Percentiles rank a stretch among this genome's conserved stretches.
phyloP scores from a whole-genome alignment of 2,797 vertebrate species.

The Sebastes itinus region DNA sequence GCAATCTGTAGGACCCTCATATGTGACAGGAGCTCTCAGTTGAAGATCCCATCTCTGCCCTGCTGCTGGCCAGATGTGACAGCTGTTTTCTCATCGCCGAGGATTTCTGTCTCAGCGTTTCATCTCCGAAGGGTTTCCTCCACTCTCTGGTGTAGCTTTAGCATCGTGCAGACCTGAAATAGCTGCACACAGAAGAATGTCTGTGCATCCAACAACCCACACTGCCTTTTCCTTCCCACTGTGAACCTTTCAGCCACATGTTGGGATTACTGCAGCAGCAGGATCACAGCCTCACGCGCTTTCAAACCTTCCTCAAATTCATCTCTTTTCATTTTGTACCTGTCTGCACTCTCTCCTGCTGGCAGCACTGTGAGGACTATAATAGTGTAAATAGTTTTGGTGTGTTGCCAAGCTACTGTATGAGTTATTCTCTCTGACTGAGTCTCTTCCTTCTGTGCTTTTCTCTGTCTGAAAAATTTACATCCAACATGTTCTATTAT shows the following conservation, averaged over 20 bases:
- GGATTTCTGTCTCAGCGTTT: neutral
- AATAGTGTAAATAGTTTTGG: neutral
- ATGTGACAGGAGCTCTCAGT: slow-evolving; percentile 22
- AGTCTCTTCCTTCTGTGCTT: neutral
- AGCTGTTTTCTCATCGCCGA: slow-evolving; percentile 15
- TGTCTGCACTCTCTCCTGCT: neutral
- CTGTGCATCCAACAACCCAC: slow-evolving; percentile 7
- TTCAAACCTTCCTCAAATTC: slow-evolving; percentile 3
- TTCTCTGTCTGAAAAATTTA: neutral
- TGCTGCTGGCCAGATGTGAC: slow-evolving; percentile 33
- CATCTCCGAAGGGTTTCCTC: neutral
- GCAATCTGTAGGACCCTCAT: slow-evolving; percentile 32
- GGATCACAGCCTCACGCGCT: neutral
- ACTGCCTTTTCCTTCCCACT: slow-evolving; percentile 16
- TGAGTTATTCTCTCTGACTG: neutral
- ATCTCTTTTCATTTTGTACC: neutral
- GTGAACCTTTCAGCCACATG: slow-evolving; percentile 27
- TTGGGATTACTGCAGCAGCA: slow-evolving; percentile 7
- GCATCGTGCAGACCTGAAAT: slow-evolving; percentile 1
- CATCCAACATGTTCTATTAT: neutral
- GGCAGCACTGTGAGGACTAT: neutral
- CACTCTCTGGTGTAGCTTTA: neutral
- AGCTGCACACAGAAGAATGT: neutral
- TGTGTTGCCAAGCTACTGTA: slow-evolving; percentile 16
- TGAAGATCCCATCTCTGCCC: slow-evolving; percentile 28